A percentile compares a stretch with the other conserved stretches of the same genome.
phyloP scores from a whole-genome alignment of 2,113 vertebrate genomes.

The Sus scrofa region DNA sequence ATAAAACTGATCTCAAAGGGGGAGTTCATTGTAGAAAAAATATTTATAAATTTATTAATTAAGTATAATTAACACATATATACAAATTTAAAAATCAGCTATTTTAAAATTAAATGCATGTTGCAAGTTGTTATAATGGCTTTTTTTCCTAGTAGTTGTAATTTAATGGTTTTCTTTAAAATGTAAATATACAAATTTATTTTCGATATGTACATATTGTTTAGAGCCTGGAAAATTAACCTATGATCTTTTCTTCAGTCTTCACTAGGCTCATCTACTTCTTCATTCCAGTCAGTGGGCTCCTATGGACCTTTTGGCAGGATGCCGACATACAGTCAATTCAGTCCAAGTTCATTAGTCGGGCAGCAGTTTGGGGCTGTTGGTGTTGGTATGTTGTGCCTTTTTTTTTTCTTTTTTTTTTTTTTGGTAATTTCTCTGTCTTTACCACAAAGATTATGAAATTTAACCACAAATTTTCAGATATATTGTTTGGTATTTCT shows the following conservation, averaged over 20 bases:
- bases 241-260: slow-evolving; percentile 89
- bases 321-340: slow-evolving; percentile 95
- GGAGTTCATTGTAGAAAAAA: slow-evolving; percentile 38
- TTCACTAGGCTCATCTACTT: slow-evolving; percentile 92
- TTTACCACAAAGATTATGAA: neutral
- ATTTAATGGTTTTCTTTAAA: slow-evolving; percentile 51
- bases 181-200: neutral
- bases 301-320: slow-evolving; percentile 95
- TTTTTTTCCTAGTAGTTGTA: slow-evolving; percentile 39
- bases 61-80: neutral
- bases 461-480: neutral
- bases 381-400: slow-evolving; percentile 89
- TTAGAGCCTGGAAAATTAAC: slow-evolving; percentile 63
- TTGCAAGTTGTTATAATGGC: slow-evolving; percentile 1
- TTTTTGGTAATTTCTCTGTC: neutral
- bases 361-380: slow-evolving; percentile 93
- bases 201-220: neutral
- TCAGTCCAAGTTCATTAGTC: slow-evolving; percentile 91
- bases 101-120: slow-evolving; percentile 20
- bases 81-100: slow-evolving; percentile 18
- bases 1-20: slow-evolving; percentile 21
- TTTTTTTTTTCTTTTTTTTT: neutral
- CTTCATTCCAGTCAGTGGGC: slow-evolving; percentile 94
- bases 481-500: slow-evolving; percentile 15
- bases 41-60: slow-evolving; percentile 46